Conservation (phyloP, 2,113 vertebrate genomes). For the Pitta sordida region DNA sequence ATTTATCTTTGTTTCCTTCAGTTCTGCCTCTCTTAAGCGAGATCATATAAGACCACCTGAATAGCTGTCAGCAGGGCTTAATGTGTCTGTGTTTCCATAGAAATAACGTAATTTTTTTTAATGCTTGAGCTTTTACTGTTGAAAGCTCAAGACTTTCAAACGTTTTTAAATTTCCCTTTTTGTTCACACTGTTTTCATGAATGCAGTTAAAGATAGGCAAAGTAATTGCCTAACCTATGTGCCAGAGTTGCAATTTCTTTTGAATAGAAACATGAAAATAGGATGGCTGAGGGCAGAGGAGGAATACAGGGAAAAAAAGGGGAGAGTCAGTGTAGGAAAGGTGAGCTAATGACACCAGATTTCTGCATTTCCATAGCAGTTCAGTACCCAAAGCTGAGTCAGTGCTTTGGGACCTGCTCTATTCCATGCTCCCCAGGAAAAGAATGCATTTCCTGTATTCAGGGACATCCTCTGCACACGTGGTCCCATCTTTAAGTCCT, state of each 20-base stretch:
- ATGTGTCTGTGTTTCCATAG: not conserved
- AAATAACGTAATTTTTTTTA: not conserved
- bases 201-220: not conserved
- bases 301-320: not conserved
- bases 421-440: not conserved
- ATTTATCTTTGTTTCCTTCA: not conserved
- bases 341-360: not conserved
- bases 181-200: not conserved
- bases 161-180: not conserved
- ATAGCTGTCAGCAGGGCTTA: not conserved
- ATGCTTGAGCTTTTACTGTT: not conserved
- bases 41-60: not conserved
- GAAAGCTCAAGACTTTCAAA: not conserved
- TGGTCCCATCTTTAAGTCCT: not conserved
- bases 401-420: not conserved
- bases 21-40: not conserved
- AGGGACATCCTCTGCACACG: accelerated
- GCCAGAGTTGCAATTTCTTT: not conserved
- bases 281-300: accelerated
- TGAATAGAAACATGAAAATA: accelerated
- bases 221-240: not conserved
- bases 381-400: not conserved
- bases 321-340: accelerated
- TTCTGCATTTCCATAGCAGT: not conserved
- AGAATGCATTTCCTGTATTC: not conserved